These are phyloP conservation scores for Pollenia angustigena DNA, from an alignment of 2,888 invertebrate species.

Conservation along the genomic window DNA sequence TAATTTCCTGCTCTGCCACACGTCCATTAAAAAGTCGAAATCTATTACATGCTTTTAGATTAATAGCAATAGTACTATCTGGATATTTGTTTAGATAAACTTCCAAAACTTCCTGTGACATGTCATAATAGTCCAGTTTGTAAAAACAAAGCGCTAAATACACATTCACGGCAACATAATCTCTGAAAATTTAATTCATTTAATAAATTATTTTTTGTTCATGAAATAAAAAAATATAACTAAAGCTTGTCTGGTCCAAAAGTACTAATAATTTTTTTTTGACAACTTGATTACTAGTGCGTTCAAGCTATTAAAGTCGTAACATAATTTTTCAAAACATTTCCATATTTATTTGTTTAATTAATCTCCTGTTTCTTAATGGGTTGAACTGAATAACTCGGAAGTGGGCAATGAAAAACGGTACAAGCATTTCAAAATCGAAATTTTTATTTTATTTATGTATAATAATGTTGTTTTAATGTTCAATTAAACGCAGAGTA, in stretches of 20 bases:
- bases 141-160: slow-evolving; percentile 99
- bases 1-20: slow-evolving; percentile 96
- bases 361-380: no score
- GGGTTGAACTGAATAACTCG: no score
- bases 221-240: background rate
- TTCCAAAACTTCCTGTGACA: slow-evolving; percentile 98
- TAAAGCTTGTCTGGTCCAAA: background rate
- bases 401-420: no score
- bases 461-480: no score
- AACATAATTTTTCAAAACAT: no score
- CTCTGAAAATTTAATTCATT: slow-evolving; percentile 85
- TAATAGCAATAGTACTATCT: slow-evolving; percentile 97
- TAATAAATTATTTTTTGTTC: background rate
- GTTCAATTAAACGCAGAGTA: no score
- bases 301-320: no score
- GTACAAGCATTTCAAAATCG: no score
- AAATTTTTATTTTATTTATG: no score
- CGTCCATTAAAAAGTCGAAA: slow-evolving; percentile 96
- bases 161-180: slow-evolving; percentile 96
- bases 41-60: slow-evolving; percentile 92
- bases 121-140: slow-evolving; percentile 99
- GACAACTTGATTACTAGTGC: no score
- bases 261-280: no score
- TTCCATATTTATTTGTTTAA: no score
- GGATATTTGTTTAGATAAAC: slow-evolving; percentile 96